Evolutionary conservation across 2,888 invertebrate species (phyloP), one percentile per base, ranked within the genome.

Genomic region (Alitta virens): DNA sequence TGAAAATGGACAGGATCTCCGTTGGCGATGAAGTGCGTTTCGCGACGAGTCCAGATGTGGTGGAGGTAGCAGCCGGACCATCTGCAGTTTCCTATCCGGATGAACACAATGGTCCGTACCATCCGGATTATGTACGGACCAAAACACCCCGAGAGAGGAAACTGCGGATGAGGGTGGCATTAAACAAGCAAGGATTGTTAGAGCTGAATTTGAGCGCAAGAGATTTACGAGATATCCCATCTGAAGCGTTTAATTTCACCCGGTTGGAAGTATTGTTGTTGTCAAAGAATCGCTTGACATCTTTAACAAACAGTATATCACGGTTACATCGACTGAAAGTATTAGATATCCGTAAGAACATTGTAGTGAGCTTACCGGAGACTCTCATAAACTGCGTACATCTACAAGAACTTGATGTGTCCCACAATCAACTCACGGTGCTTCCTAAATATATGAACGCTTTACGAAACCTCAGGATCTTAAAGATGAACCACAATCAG

Each of bases 311-410:
- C 16, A 71, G 71, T 23, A 71, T 79, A 24, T 71, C 74, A 14
- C 65, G 74, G 49, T 69, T 80, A 24, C 68, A 74, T 9, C 72
- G 72, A 26, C 61, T 80, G 52, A 70, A 71, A 57, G 67, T 72
- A 16, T 69, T 80, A 9, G 69, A 75, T 56, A 67, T 74, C 2
- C 68, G 74, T 23, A 64, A 73, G 53, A 80, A 80, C 59, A 65
- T 68, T 2, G 60, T 80, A 25, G 62, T 64, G 26, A 57, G 65
- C 46, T 60, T 80, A 3, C 78, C 78, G 2, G 77, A 78, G 59
- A 79, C 79, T 0, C 43, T 80, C 7, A 71, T 73, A 59, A 79
- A 80, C 71, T 78, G 78, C 57, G 69, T 68, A 9, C 67, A 65
- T 25, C 56, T 63, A 21, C 56, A 60, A 33, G 60, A 64, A 23